Conservation (phyloP, 2,888 invertebrate species). For the Drepana falcataria region DNA sequence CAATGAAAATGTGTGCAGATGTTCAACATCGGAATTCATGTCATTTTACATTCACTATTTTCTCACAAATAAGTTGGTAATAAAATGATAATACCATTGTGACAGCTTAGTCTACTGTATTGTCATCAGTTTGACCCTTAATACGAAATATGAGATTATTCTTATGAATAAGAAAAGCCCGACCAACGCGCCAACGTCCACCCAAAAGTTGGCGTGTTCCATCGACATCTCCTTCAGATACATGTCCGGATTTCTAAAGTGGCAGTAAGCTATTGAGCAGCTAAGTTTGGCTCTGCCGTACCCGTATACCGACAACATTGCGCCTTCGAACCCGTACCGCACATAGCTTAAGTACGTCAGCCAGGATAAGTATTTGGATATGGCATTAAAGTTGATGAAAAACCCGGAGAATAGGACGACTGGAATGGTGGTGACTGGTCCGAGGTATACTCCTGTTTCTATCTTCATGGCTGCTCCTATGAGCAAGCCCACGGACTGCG, state of each 20-base stretch:
- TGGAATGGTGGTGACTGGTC: conserved; percentile 94
- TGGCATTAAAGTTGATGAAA: conserved; percentile 94
- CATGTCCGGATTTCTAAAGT: conserved; percentile 87
- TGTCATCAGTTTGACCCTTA: conserved; percentile 87
- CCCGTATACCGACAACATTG: conserved; percentile 94
- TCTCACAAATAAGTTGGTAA: conserved; percentile 3
- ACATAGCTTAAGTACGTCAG: conserved; percentile 94
- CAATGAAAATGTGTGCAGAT: too few relatives aligned
- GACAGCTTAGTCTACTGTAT: conserved; percentile 56
- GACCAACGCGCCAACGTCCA: conserved; percentile 89
- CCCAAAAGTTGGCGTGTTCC: conserved; percentile 87
- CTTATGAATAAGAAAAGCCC: conserved; percentile 89
- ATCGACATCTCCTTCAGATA: conserved; percentile 92
- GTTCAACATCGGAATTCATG: too few relatives aligned
- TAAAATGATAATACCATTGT: conserved; percentile 12
- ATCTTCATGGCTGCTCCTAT: conserved; percentile 95
- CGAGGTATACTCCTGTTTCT: conserved; percentile 87
- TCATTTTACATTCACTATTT: not conserved
- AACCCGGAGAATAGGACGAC: conserved; percentile 96
- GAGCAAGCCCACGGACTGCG: conserved; percentile 93
- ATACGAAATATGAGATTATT: conserved; percentile 88
- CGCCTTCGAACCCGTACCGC: conserved; percentile 93
- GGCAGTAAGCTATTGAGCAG: conserved; percentile 90
- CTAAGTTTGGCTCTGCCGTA: conserved; percentile 88
- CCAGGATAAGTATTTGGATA: conserved; percentile 93